Percentiles rank a stretch among this genome's conserved stretches.
Conservation (phyloP, 2,113 vertebrate genomes). For the Xyrauchen texanus region DNA sequence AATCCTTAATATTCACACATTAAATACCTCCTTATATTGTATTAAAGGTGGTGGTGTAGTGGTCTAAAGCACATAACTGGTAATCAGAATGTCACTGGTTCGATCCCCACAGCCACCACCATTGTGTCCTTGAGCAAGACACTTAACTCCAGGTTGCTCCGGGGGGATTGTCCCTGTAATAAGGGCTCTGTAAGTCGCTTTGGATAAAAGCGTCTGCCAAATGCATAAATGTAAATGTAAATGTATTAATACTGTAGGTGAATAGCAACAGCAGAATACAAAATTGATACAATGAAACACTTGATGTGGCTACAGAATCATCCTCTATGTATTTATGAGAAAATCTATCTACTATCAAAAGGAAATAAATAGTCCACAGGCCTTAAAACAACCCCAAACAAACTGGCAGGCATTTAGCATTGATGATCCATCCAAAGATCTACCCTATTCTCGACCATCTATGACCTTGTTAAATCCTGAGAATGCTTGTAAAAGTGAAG, state of each 20-base stretch:
- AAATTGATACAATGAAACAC: neutral
- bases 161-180: too few species aligned
- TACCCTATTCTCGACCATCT: neutral
- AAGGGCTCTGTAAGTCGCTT: too few species aligned
- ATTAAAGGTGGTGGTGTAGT: too few species aligned
- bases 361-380: neutral
- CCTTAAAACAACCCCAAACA: slow-evolving; percentile 10
- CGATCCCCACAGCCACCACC: too few species aligned
- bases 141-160: too few species aligned
- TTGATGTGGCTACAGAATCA: neutral
- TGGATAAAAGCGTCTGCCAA: too few species aligned
- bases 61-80: too few species aligned
- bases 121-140: too few species aligned
- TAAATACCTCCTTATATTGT: neutral
- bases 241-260: too few species aligned
- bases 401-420: slow-evolving; percentile 14
- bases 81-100: too few species aligned
- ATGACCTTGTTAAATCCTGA: slow-evolving; percentile 32
- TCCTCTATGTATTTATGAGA: neutral
- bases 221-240: too few species aligned
- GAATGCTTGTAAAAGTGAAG: slow-evolving; percentile 27
- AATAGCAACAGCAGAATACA: neutral
- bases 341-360: neutral
- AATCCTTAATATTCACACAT: neutral
- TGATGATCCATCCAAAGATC: slow-evolving; percentile 6